These are phyloP conservation scores for Cranoglanis bouderius DNA, from an alignment of 2,113 vertebrate genomes.

Conservation along the genomic window DNA sequence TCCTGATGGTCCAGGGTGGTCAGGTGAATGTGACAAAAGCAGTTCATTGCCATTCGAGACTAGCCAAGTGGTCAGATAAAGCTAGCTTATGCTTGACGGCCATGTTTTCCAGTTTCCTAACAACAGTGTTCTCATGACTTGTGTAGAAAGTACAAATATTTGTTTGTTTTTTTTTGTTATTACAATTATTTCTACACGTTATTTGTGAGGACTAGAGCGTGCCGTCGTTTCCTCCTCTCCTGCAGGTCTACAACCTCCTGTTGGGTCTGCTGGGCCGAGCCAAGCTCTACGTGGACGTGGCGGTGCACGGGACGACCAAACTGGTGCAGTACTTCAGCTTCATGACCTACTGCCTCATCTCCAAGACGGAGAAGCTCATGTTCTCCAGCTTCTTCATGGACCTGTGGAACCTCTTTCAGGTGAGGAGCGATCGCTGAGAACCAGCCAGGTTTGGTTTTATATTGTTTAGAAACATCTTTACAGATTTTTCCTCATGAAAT, in stretches of 20 bases:
- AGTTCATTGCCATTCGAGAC: too few relatives aligned
- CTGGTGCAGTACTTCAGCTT: constrained; percentile 99
- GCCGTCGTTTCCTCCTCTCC: neutral
- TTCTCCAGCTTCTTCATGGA: constrained; percentile 99
- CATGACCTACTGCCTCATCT: constrained; percentile 99
- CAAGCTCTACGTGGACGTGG: constrained; percentile 96
- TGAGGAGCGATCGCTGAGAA: constrained; percentile 28
- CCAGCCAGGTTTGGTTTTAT: neutral
- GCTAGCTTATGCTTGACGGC: neutral
- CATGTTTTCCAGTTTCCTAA: neutral
- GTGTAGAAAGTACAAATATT: neutral
- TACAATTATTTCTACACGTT: neutral
- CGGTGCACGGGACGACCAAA: constrained; percentile 96
- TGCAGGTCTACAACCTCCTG: constrained; percentile 87
- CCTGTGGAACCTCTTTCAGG: constrained; percentile 98
- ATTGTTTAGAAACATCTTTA: neutral
- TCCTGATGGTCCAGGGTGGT: neutral
- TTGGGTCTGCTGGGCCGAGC: constrained; percentile 93
- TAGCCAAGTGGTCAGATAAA: neutral
- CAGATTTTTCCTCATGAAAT: neutral
- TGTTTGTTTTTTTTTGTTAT: too few relatives aligned
- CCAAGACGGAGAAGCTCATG: constrained; percentile 99
- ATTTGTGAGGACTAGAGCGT: neutral
- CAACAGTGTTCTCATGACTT: neutral
- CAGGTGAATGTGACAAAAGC: too few relatives aligned